Conservation (phyloP, 2,888 invertebrate species). For the Scaptomyza tumidula region DNA sequence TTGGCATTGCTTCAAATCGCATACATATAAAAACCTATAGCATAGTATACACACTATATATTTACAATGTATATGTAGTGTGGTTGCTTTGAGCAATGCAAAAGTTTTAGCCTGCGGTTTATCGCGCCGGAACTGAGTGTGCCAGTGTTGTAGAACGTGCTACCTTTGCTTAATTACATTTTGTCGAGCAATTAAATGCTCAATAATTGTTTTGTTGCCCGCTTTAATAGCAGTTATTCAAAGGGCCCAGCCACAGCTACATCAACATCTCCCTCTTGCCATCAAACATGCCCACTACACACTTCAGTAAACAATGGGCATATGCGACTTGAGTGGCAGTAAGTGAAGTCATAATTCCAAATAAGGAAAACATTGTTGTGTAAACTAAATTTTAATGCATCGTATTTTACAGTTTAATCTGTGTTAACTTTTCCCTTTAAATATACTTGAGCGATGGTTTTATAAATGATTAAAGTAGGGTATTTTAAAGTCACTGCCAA, state of each 20-base stretch:
- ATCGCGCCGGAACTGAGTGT: conserved; percentile 42
- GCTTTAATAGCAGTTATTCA: conserved; percentile 77
- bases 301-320: background rate
- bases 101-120: conserved; percentile 57
- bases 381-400: background rate
- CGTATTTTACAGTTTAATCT: background rate
- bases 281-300: background rate
- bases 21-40: background rate
- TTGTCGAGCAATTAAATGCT: conserved; percentile 76
- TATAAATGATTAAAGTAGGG: conserved; percentile 4
- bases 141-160: conserved; percentile 49
- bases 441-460: background rate
- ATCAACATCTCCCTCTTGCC: conserved; percentile 15
- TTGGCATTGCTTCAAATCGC: conserved; percentile 51
- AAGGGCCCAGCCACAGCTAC: conserved; percentile 48
- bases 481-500: conserved; percentile 12
- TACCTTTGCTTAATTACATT: conserved; percentile 76
- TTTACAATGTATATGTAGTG: conserved; percentile 5
- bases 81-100: conserved; percentile 41
- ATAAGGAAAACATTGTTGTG: background rate
- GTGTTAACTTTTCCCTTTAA: background rate
- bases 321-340: background rate
- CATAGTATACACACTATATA: background rate
- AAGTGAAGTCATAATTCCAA: background rate
- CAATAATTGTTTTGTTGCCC: conserved; percentile 78